These are phyloP conservation scores for Eupithecia pulchellata DNA, from an alignment of 2,888 invertebrate genomes.

Conservation along the genomic window DNA sequence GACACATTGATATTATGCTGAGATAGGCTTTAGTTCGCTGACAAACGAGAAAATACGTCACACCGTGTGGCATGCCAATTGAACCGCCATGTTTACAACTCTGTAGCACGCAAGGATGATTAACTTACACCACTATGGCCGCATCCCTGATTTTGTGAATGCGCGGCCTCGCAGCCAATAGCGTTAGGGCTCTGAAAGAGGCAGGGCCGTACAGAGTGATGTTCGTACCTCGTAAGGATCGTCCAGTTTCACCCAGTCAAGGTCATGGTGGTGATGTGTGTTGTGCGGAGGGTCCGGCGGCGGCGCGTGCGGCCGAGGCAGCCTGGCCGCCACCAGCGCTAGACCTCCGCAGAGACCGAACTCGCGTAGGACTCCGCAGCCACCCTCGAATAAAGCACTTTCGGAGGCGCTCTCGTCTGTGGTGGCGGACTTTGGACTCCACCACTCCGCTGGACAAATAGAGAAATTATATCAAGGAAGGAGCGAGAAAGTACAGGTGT, in stretches of 20 bases:
- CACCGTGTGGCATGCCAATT: no score
- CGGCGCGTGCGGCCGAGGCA: constrained; percentile 95
- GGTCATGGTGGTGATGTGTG: constrained; percentile 84
- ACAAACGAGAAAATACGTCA: no score
- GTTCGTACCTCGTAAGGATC: constrained; percentile 83
- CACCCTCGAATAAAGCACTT: constrained; percentile 41
- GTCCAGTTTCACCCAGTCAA: constrained; percentile 88
- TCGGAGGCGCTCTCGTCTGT: constrained; percentile 12
- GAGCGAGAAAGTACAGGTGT: not conserved
- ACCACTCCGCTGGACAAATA: constrained; percentile 51
- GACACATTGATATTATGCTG: no score
- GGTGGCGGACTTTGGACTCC: constrained; percentile 17
- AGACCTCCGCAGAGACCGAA: constrained; percentile 96
- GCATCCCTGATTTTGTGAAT: no score
- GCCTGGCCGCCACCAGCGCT: constrained; percentile 93
- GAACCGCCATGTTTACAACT: no score
- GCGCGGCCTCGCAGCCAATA: no score
- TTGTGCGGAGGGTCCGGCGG: constrained; percentile 82
- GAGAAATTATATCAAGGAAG: not conserved
- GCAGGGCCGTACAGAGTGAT: not conserved
- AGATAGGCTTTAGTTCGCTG: no score
- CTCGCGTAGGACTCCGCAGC: constrained; percentile 87
- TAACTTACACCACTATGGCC: no score
- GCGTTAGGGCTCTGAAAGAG: not conserved
- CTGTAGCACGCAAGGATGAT: no score